Evolutionary conservation across 2,888 invertebrate species (phyloP), one percentile per base, ranked within the genome.

Genomic region (Cacoxenus indagator): DNA sequence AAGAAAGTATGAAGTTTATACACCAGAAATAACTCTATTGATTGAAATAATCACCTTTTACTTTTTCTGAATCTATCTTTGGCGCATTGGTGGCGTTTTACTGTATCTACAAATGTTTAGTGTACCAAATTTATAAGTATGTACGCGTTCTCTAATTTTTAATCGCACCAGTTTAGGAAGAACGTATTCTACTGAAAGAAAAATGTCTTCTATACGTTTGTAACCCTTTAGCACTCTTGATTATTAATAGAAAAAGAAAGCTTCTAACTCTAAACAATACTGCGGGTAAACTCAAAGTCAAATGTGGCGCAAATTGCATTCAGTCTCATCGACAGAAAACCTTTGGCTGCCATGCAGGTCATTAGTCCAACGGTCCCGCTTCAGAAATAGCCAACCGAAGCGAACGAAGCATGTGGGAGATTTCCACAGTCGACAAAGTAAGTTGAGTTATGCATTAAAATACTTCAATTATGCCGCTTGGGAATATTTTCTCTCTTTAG

Each of bases 401-500:
- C 43, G 26, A 55, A n/a, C 14, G 22, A 62, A 24, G 24, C 45
- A 45, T 62, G 61, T 62, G 61, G 45, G 61, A 62, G 45, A 62
- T 22, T 57, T 57, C 57, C n/a, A 3, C 26, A 24, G 59, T 22
- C 61, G 43, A 24, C 14, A 24, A 59, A 9, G 61, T 26, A 4
- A 43, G 22, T 62, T 62, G 45, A 62, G 61, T 62, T 62, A 62
- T n/a, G n/a, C n/a, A n/a, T 62, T 62, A 29, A 62, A 62, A 31
- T 9, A 51, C 9, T 19, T 22, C 9, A 51, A 51, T 19, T 6
- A 8, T 51, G 45, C 46, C 70, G 69, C 68, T 19, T 59, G 24
- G 76, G 76, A 69, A 69, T 74, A 66, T 76, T 65, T 71, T 76
- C 70, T 68, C 68, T 73, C 69, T 48, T 68, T 67, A 29, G 22